Conservation (phyloP, 1,140 invertebrate species). For the Aphis gossypii region DNA sequence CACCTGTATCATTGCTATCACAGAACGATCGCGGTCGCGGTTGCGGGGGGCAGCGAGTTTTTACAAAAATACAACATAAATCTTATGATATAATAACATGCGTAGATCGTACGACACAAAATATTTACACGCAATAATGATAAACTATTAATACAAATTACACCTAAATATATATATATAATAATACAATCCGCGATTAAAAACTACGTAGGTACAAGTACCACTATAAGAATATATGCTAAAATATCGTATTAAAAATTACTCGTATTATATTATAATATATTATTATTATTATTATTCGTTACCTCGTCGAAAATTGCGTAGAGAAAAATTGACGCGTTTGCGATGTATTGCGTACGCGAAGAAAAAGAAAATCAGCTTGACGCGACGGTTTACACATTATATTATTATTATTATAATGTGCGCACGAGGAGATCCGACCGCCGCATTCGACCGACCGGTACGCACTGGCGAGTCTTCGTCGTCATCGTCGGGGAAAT, state of each 20-base stretch:
- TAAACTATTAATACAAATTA: neutral
- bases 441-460: neutral
- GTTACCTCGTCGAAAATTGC: neutral
- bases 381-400: neutral
- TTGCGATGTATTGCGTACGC: neutral
- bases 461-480: too few relatives aligned
- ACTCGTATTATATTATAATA: neutral
- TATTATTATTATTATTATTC: neutral
- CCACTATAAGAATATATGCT: neutral
- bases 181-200: neutral
- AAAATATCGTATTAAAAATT: neutral
- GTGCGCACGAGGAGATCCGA: neutral
- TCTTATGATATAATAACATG: neutral
- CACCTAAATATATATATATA: neutral
- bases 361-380: neutral
- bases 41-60: neutral
- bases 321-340: neutral
- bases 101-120: neutral
- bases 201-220: neutral
- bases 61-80: neutral
- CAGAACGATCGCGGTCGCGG: neutral
- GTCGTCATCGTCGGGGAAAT: neutral
- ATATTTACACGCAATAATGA: neutral
- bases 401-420: too few relatives aligned
- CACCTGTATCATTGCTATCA: neutral